Evolutionary conservation across 2,797 vertebrate genomes (phyloP).

Genomic region (Pipistrellus pygmaeus): DNA sequence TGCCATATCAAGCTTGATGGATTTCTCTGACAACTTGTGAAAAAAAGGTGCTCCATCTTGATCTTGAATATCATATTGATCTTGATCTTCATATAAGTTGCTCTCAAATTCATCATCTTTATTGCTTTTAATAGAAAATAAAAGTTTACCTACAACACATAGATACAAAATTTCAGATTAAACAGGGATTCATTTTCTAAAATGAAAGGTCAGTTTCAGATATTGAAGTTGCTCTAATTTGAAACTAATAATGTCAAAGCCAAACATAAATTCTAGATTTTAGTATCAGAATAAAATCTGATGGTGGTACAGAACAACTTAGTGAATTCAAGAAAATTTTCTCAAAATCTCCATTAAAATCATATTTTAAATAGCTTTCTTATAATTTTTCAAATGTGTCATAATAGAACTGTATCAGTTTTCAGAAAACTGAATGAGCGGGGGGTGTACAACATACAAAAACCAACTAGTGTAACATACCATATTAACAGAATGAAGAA

Average conservation of each 20-base stretch:
- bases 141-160: slow-evolving; percentile 66
- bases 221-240: slow-evolving; percentile 16
- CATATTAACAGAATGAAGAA: neutral
- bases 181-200: neutral
- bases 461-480: neutral
- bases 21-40: neutral
- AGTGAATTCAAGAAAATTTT: neutral
- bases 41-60: rapidly evolving
- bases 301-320: neutral
- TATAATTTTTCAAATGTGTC: neutral
- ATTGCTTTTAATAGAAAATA: slow-evolving; percentile 44
- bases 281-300: neutral
- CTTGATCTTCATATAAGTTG: neutral
- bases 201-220: slow-evolving; percentile 13
- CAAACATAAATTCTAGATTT: neutral
- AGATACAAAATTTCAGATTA: neutral
- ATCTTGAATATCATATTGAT: neutral
- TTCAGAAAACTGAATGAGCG: slow-evolving; percentile 31
- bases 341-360: slow-evolving; percentile 48
- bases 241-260: neutral
- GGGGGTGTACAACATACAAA: neutral
- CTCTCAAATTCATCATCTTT: neutral
- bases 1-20: neutral
- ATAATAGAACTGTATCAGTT: neutral
- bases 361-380: neutral